These are phyloP conservation scores for Andrena trimmerana DNA, from an alignment of 2,888 invertebrate genomes.

Conservation along the genomic window DNA sequence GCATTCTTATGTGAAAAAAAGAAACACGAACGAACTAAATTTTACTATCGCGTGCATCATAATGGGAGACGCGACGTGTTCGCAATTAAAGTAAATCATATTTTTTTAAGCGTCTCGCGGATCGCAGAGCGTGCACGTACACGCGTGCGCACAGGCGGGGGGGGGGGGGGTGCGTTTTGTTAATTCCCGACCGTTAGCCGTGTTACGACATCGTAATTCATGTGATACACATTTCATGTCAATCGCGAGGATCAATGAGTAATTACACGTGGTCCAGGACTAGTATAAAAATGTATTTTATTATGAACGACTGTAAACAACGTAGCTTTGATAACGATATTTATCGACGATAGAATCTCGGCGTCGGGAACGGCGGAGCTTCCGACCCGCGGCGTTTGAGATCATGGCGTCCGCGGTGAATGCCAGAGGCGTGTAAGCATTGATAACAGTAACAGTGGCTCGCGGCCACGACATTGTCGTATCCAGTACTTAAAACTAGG, in stretches of 20 bases:
- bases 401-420: constrained; percentile 26
- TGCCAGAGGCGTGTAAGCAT: constrained; percentile 54
- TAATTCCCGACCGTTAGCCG: neutral
- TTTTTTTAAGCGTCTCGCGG: constrained; percentile 50
- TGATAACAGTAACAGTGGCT: constrained; percentile 54
- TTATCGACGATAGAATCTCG: constrained; percentile 17
- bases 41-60: neutral
- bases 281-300: constrained; percentile 71
- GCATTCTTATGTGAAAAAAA: neutral
- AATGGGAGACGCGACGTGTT: neutral
- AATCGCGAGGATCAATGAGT: constrained; percentile 61
- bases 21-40: neutral
- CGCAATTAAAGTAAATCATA: constrained; percentile 29
- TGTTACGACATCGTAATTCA: constrained; percentile 41
- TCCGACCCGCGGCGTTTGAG: neutral
- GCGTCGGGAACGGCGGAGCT: neutral
- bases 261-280: constrained; percentile 66
- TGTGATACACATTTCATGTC: constrained; percentile 63
- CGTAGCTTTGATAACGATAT: constrained; percentile 58
- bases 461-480: constrained; percentile 68
- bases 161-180: neutral
- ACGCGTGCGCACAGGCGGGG: neutral
- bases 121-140: neutral
- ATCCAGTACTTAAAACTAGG: constrained; percentile 75
- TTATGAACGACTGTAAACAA: constrained; percentile 59